These are phyloP conservation scores for Enoplolaimus lenunculus DNA, from an alignment of 2,888 invertebrate species.

Conservation along the genomic window DNA sequence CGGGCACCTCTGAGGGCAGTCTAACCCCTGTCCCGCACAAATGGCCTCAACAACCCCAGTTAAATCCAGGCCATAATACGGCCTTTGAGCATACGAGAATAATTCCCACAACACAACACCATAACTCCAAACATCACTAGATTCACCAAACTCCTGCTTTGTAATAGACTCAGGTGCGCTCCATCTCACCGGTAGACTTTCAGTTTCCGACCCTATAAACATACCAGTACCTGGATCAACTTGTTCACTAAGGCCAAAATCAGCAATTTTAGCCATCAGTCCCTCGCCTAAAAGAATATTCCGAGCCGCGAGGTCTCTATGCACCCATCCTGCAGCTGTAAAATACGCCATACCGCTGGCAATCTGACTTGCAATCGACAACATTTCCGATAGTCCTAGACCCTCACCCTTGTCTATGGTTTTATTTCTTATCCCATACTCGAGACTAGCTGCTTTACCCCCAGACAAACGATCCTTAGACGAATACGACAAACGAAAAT, in stretches of 20 bases:
- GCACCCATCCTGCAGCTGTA: neutral
- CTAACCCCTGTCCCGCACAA: no score
- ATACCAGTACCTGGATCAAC: neutral
- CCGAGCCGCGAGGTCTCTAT: neutral
- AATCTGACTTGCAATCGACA: neutral
- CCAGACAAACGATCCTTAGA: no score
- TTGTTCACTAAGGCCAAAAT: neutral
- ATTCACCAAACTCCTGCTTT: neutral
- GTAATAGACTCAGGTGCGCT: neutral
- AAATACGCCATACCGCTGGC: neutral
- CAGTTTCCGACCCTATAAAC: neutral
- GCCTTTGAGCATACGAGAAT: neutral
- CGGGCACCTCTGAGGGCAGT: no score
- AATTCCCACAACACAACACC: neutral
- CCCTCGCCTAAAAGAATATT: neutral
- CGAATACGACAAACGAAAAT: no score
- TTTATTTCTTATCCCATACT: no score
- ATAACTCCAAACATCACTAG: neutral
- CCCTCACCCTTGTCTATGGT: neutral
- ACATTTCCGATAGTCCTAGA: neutral
- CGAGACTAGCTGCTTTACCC: no score
- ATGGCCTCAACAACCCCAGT: no score
- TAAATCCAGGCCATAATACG: neutral
- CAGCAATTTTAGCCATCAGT: neutral
- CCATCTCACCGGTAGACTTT: neutral